Evolutionary conservation across 2,888 invertebrate species (phyloP).

Genomic region (Plagodis dolabraria): DNA sequence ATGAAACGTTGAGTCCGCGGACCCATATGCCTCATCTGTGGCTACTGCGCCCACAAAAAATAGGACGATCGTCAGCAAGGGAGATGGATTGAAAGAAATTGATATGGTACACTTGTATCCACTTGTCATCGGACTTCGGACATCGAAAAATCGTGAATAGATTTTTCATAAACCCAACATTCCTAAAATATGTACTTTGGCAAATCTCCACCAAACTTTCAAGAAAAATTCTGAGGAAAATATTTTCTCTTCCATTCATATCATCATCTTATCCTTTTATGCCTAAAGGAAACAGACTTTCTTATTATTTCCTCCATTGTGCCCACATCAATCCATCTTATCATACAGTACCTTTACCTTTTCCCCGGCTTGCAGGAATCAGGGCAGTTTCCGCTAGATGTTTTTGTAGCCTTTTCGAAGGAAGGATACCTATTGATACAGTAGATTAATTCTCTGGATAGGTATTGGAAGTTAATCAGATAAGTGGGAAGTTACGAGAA

Average conservation of each 20-base stretch:
- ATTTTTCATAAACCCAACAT: no score
- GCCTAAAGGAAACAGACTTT: not conserved
- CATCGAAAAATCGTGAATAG: no score
- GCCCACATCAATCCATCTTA: conserved; percentile 14
- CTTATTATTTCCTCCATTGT: conserved; percentile 9
- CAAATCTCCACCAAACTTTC: not conserved
- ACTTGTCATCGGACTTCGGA: no score
- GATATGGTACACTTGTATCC: no score
- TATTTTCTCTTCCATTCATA: conserved; percentile 5
- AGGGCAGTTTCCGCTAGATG: conserved; percentile 1
- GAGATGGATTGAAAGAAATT: no score
- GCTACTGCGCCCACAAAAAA: no score
- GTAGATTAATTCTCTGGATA: not conserved
- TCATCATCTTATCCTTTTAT: conserved; percentile 1
- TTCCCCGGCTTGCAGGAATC: conserved; percentile 14
- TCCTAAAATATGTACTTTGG: no score
- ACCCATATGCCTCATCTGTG: no score
- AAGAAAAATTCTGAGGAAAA: conserved; percentile 1
- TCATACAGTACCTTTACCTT: conserved; percentile 12
- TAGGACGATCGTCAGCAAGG: no score
- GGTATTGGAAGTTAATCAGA: not conserved
- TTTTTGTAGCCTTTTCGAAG: conserved; percentile 1
- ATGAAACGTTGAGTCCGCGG: no score
- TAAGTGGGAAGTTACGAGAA: not conserved
- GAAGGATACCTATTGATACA: not conserved